A percentile compares a stretch with the other conserved stretches of the same genome.
Conservation (phyloP, 2,113 vertebrate genomes). For the Epinephelus fuscoguttatus region DNA sequence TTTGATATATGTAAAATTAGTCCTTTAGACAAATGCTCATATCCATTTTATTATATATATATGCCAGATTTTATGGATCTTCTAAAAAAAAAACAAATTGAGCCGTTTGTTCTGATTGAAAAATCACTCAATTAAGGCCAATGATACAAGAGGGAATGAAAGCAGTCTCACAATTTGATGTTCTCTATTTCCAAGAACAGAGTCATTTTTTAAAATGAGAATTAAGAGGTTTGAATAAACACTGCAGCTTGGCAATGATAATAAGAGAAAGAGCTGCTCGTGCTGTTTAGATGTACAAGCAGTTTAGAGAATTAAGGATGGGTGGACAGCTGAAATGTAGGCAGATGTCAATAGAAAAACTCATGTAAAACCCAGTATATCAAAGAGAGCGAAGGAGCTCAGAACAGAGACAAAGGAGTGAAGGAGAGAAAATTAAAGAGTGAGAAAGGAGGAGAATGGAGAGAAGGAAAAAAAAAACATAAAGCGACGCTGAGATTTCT, state of each 20-base stretch:
- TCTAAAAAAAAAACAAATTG: constrained; percentile 19
- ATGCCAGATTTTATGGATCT: constrained; percentile 30
- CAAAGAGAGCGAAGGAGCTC: constrained; percentile 50
- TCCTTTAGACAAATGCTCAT: background rate
- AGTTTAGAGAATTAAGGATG: constrained; percentile 42
- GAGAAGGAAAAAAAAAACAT: constrained; percentile 25
- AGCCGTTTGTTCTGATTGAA: constrained; percentile 30
- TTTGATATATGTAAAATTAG: background rate
- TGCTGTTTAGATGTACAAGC: constrained; percentile 34
- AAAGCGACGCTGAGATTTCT: constrained; percentile 61
- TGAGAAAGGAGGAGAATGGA: constrained; percentile 41
- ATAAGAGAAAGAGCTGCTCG: constrained; percentile 10
- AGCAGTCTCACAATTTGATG: constrained; percentile 4
- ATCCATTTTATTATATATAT: constrained; percentile 38
- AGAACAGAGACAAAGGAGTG: constrained; percentile 54
- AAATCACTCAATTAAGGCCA: constrained; percentile 44
- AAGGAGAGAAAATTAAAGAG: constrained; percentile 58
- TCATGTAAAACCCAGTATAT: constrained; percentile 38
- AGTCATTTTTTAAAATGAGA: constrained; percentile 12
- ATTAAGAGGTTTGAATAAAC: constrained; percentile 46
- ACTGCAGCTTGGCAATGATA: constrained; percentile 4
- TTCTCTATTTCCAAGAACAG: constrained; percentile 26
- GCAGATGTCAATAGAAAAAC: constrained; percentile 44
- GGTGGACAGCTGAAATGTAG: constrained; percentile 44
- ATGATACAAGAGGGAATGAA: constrained; percentile 29